Percentiles rank a stretch among this genome's conserved stretches.
Evolutionary conservation across 2,888 invertebrate species (phyloP).

Genomic region (Ganaspis brasiliensis): DNA sequence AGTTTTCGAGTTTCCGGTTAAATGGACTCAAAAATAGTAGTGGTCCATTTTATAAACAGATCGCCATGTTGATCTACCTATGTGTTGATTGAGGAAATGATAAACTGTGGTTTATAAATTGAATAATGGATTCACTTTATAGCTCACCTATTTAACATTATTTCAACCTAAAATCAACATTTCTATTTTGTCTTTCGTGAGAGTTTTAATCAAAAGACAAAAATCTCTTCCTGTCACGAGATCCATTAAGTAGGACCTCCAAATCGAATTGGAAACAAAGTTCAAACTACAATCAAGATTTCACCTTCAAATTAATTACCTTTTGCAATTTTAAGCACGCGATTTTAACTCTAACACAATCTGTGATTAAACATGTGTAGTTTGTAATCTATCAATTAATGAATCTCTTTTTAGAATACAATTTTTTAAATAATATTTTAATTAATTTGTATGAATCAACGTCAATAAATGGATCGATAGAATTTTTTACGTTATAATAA

Average conservation of each 20-base stretch:
- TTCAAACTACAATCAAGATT: constrained; percentile 1
- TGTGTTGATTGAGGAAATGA: constrained; percentile 68
- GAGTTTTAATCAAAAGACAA: not conserved
- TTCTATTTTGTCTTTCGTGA: constrained; percentile 13
- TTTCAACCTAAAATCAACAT: constrained; percentile 14
- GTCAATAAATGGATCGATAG: no score
- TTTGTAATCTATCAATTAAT: not conserved
- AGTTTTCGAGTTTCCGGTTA: no score
- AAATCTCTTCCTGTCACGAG: constrained; percentile 28
- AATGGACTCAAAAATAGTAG: not conserved
- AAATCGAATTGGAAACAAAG: constrained; percentile 23
- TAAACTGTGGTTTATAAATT: constrained; percentile 61
- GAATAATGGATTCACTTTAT: constrained; percentile 60
- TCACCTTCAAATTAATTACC: constrained; percentile 17
- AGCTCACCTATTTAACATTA: constrained; percentile 62
- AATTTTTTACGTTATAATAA: no score
- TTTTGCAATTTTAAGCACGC: constrained; percentile 26
- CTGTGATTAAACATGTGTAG: constrained; percentile 4
- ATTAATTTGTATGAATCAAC: no score
- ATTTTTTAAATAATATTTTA: not conserved
- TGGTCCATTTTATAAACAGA: constrained; percentile 4
- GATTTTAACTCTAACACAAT: constrained; percentile 4
- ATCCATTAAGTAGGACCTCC: constrained; percentile 21
- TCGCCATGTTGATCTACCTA: constrained; percentile 37
- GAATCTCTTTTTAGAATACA: not conserved